These are phyloP conservation scores for Protodeltote pygarga DNA, from an alignment of 2,888 invertebrate species.

Conservation along the genomic window DNA sequence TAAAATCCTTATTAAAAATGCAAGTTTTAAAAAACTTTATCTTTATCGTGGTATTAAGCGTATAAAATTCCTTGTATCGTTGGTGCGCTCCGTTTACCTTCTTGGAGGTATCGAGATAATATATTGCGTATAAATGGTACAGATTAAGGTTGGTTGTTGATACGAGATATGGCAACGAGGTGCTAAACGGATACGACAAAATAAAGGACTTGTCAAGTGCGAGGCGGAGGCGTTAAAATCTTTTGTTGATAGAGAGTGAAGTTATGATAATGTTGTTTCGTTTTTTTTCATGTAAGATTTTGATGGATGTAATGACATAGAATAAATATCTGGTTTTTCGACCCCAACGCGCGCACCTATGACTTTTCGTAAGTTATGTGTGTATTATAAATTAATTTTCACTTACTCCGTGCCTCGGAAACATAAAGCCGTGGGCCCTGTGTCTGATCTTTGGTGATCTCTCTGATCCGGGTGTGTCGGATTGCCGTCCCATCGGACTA, in stretches of 20 bases:
- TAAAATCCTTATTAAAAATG: conserved; percentile 15
- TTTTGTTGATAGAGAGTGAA: neutral
- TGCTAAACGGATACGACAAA: conserved; percentile 30
- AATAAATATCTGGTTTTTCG: no score
- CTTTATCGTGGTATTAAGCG: conserved; percentile 8
- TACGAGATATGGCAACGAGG: conserved; percentile 26
- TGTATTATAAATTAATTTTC: no score
- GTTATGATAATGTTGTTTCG: neutral
- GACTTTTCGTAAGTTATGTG: no score
- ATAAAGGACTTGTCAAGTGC: conserved; percentile 1
- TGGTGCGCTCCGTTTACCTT: conserved; percentile 5
- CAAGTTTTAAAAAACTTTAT: conserved; percentile 16
- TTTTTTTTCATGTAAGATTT: no score
- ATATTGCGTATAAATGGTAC: conserved; percentile 29
- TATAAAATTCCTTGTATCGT: conserved; percentile 7
- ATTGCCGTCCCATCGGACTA: no score
- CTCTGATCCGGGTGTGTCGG: no score
- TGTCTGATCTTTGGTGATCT: no score
- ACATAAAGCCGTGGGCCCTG: no score
- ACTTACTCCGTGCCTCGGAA: no score
- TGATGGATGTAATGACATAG: no score
- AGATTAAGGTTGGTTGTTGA: conserved; percentile 30
- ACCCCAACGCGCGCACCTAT: no score
- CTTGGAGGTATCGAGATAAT: conserved; percentile 14
- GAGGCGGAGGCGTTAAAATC: neutral